Percentiles rank a stretch among this genome's conserved stretches.
These are phyloP conservation scores for Listronotus bonariensis DNA, from an alignment of 1,140 invertebrate species.

Conservation along the genomic window DNA sequence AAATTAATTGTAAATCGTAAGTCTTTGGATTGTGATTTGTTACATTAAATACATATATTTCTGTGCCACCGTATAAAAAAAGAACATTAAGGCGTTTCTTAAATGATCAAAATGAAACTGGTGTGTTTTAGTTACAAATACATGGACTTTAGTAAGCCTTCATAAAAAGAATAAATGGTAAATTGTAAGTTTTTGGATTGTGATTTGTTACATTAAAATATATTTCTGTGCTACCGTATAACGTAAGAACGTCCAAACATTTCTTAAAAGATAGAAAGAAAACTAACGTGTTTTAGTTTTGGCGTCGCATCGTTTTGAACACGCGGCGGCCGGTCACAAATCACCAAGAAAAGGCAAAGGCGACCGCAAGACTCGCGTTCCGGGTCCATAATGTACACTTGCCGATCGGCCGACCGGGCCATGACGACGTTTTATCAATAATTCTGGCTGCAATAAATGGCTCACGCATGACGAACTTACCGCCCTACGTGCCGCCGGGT, in stretches of 20 bases:
- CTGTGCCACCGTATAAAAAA: too few relatives aligned
- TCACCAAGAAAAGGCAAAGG: slow-evolving; percentile 36
- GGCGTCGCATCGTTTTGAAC: slow-evolving; percentile 26
- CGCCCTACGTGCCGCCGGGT: slow-evolving; percentile 38
- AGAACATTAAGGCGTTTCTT: too few relatives aligned
- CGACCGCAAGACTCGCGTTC: slow-evolving; percentile 30
- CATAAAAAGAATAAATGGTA: too few relatives aligned
- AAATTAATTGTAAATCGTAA: too few relatives aligned
- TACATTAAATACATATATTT: too few relatives aligned
- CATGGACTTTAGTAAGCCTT: too few relatives aligned
- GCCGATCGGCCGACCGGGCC: slow-evolving; percentile 21
- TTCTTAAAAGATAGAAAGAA: slow-evolving; percentile 9
- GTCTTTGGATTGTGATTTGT: too few relatives aligned
- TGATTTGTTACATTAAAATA: too few relatives aligned
- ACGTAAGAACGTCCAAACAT: background rate
- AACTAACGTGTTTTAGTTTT: slow-evolving; percentile 29
- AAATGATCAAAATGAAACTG: too few relatives aligned
- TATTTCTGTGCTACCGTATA: background rate
- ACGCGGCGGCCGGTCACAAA: slow-evolving; percentile 39
- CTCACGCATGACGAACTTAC: slow-evolving; percentile 47
- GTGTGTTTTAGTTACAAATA: too few relatives aligned
- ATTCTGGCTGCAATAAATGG: slow-evolving; percentile 43
- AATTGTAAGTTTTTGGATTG: too few relatives aligned
- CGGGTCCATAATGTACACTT: slow-evolving; percentile 45
- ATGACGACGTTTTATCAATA: slow-evolving; percentile 43